These are phyloP conservation scores for Drosophila gunungcola DNA, from an alignment of 1,140 invertebrate species.

Conservation along the genomic window DNA sequence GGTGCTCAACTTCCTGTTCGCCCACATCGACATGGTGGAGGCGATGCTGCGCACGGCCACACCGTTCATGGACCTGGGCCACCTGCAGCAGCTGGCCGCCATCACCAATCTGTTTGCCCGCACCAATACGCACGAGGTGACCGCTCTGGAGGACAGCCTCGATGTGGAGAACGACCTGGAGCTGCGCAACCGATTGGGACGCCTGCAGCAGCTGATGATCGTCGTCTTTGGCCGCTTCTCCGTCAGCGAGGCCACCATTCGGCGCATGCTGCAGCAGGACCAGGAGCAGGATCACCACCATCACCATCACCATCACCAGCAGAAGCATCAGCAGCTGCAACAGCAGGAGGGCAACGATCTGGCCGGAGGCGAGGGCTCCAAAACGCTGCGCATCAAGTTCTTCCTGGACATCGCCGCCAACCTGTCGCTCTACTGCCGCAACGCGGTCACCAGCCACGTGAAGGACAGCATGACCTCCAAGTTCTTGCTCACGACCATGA, in stretches of 20 bases:
- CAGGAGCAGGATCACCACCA: neutral
- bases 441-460: constrained; percentile 86
- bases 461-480: constrained; percentile 85
- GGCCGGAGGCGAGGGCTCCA: constrained; percentile 29
- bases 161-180: constrained; percentile 85
- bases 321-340: constrained; percentile 22
- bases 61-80: constrained; percentile 87
- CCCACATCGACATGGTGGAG: constrained; percentile 92
- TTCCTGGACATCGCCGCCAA: constrained; percentile 88
- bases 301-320: no score
- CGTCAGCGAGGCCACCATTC: constrained; percentile 78
- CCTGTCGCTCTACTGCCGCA: constrained; percentile 88
- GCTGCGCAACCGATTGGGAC: constrained; percentile 86
- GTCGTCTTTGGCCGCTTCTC: constrained; percentile 89
- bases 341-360: constrained; percentile 26
- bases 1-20: constrained; percentile 91
- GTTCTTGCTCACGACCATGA: constrained; percentile 77
- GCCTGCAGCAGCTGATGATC: constrained; percentile 89
- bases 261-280: constrained; percentile 55
- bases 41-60: constrained; percentile 89
- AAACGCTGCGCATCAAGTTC: constrained; percentile 57
- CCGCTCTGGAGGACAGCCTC: constrained; percentile 48
- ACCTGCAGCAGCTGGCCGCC: constrained; percentile 90
- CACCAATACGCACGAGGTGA: constrained; percentile 85
- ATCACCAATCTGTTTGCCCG: constrained; percentile 92